These are phyloP conservation scores for Poeciliopsis gracilis DNA, from an alignment of 2,797 vertebrate species.

Conservation along the genomic window DNA sequence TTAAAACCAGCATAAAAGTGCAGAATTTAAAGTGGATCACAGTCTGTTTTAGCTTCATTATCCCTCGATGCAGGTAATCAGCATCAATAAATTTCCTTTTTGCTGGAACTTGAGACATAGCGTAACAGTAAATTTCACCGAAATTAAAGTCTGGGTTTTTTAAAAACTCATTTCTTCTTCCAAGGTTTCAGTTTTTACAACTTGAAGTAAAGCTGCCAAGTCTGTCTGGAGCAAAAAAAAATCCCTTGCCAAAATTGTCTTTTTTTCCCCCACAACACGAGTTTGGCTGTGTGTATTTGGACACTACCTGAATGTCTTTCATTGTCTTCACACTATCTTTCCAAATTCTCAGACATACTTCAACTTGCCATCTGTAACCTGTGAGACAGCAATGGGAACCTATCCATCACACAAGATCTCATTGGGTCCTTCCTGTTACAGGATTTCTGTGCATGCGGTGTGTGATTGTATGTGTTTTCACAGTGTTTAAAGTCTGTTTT, in stretches of 20 bases:
- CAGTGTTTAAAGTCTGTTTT: conserved; percentile 1
- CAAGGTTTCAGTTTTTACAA: conserved; percentile 47
- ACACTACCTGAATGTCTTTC: conserved; percentile 8
- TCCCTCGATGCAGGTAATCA: conserved; percentile 9
- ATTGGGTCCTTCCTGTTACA: conserved; percentile 56
- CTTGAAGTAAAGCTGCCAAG: conserved; percentile 35
- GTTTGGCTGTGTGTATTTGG: conserved; percentile 21
- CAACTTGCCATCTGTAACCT: conserved; percentile 56
- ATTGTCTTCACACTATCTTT: conserved; percentile 15
- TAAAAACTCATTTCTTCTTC: conserved; percentile 38
- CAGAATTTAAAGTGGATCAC: neutral
- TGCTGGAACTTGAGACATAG: neutral
- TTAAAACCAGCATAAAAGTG: neutral
- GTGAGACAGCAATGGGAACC: conserved; percentile 76
- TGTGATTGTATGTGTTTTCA: conserved; percentile 13
- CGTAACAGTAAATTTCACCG: conserved; percentile 16
- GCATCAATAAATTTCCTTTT: conserved; percentile 14
- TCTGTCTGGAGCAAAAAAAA: conserved; percentile 46
- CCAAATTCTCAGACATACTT: conserved; percentile 26
- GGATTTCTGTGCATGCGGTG: conserved; percentile 15
- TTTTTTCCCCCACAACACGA: conserved; percentile 12
- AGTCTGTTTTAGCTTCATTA: conserved; percentile 12
- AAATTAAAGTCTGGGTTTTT: conserved; percentile 27
- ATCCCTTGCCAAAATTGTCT: conserved; percentile 30
- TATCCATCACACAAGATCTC: conserved; percentile 72